Conservation (phyloP, 2,113 vertebrate genomes). For the Vidua macroura region DNA sequence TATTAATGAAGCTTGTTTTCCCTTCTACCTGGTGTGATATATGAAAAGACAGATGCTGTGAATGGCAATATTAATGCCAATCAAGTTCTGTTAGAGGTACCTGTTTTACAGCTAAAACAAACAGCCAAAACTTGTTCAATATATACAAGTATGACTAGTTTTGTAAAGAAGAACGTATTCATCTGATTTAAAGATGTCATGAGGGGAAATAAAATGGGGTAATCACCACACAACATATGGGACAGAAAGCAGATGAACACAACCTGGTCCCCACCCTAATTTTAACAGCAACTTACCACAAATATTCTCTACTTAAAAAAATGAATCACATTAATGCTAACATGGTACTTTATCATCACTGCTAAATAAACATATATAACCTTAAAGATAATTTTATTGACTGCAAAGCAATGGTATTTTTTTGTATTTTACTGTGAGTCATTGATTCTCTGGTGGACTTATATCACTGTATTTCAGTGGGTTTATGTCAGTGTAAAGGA, state of each 20-base stretch:
- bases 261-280: background rate
- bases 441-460: background rate
- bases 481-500: background rate
- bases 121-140: background rate
- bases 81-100: background rate
- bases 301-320: background rate
- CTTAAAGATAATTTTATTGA: background rate
- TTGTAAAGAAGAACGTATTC: background rate
- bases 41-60: background rate
- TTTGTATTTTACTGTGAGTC: background rate
- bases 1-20: background rate
- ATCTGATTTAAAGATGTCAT: background rate
- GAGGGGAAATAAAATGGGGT: background rate
- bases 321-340: background rate
- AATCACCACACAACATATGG: background rate
- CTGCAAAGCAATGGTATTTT: background rate
- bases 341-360: background rate
- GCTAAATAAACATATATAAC: rapidly evolving
- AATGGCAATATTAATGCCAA: background rate
- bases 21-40: background rate
- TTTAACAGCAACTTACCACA: background rate
- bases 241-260: background rate
- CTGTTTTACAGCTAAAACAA: background rate
- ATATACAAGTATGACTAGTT: background rate
- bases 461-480: background rate